Base-by-base conservation (phyloP, 2,888 invertebrate genomes). In the Cantharis rustica region DNA sequence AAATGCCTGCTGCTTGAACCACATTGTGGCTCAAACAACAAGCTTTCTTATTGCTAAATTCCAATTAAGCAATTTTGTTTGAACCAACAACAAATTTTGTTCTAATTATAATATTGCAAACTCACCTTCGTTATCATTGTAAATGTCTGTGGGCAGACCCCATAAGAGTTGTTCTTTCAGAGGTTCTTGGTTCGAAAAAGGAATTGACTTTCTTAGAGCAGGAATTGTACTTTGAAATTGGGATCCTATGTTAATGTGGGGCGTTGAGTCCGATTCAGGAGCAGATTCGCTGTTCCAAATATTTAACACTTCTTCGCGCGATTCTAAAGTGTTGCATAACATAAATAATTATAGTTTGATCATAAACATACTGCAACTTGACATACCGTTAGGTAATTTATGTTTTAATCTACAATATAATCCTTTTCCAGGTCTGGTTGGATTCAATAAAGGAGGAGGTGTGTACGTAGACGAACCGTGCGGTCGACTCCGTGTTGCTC, bases 381-480 rank as follows among this genome's bases (percentile, higher is more conserved):
- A 69, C 13, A 26, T 76, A 61, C 68, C 61, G 15, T 62, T 71
- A 15, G 16, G 16, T 71, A 63, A 23, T 26, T 63, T 68, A 16
- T 68, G 23, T 26, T 69, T 74, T 63, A 75, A 71, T 31, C 68
- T 69, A 68, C 92, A 91, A 85, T 94, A 97, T 3, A 98, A 90
- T 0, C 98, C 98, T 0, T 95, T 91, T 0, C 97, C 97, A 80
- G 93, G 93, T 79, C 99, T 91, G 77, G 96, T 94, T 0, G 99
- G 99, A 85, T 97, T 96, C 73, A 99, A 89, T 85, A 99, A 95
- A 0, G 99, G 99, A 26, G 96, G 95, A 13, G 99, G 98, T 0
- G 98, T 98, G 88, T 95, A 99, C 77, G 92, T 91, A 11, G 92
- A 90, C 23, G 90, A 90, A 10, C 88, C 88, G 69, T 90, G 88